A percentile compares a stretch with the other conserved stretches of the same genome.
Evolutionary conservation across 2,797 vertebrate species (phyloP).

Genomic region (Remorina albescens): DNA sequence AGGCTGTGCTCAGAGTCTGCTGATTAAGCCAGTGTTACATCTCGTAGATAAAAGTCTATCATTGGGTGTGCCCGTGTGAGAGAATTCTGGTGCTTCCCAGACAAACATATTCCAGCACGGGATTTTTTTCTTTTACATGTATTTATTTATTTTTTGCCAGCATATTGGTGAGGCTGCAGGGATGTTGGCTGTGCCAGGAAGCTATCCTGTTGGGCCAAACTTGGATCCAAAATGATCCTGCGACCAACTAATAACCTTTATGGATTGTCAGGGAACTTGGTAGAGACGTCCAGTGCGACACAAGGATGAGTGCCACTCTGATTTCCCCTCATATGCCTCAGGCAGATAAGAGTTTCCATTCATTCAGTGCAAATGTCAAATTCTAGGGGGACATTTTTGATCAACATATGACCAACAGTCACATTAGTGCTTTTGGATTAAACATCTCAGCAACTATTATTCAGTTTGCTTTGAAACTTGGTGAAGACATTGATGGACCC

Average conservation of each 20-base stretch:
- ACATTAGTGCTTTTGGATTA: conserved; percentile 2
- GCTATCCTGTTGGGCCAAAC: not conserved
- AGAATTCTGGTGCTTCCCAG: not conserved
- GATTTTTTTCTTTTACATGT: no score
- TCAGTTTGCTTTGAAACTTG: not conserved
- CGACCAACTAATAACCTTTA: not conserved
- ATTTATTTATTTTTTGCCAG: conserved; percentile 1
- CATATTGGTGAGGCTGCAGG: not conserved
- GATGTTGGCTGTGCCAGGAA: fast-evolving
- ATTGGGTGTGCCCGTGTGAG: not conserved
- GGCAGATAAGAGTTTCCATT: no score
- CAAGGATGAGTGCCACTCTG: not conserved
- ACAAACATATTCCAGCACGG: not conserved
- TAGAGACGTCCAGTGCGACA: not conserved
- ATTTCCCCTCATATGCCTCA: not conserved
- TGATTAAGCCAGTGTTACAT: conserved; percentile 41
- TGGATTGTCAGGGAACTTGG: not conserved
- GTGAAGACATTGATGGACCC: not conserved
- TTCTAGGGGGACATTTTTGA: not conserved
- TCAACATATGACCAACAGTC: not conserved
- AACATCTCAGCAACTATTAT: not conserved
- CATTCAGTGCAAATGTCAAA: no score
- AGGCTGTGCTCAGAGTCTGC: conserved; percentile 3
- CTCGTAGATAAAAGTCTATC: conserved; percentile 8
- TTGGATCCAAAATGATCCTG: not conserved